A percentile compares a stretch with the other conserved stretches of the same genome.
These are phyloP conservation scores for Plectrocnemia conspersa DNA, from an alignment of 1,140 invertebrate species.

Conservation along the genomic window DNA sequence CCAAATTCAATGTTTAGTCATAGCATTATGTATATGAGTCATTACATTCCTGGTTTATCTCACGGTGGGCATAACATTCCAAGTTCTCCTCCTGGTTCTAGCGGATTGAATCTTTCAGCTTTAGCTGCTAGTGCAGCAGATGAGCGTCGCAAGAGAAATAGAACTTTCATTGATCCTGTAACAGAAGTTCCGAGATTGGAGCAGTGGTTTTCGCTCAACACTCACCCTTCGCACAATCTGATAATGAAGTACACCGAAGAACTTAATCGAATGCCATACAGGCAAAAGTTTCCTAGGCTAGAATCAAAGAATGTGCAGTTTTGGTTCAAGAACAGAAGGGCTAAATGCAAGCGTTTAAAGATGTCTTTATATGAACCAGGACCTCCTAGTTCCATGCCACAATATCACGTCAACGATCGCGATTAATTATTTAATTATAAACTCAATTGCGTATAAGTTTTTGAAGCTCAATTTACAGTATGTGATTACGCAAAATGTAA, in stretches of 20 bases:
- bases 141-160: constrained; percentile 86
- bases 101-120: constrained; percentile 55
- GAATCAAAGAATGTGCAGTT: constrained; percentile 98
- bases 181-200: constrained; percentile 95
- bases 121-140: constrained; percentile 62
- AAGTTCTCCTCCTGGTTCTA: constrained; percentile 46
- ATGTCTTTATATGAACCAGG: constrained; percentile 73
- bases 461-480: neutral
- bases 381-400: constrained; percentile 41
- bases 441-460: no score
- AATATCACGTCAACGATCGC: constrained; percentile 39
- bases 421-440: no score
- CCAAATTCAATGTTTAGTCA: constrained; percentile 81
- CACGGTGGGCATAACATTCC: constrained; percentile 43
- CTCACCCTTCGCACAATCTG: constrained; percentile 93
- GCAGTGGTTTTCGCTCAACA: constrained; percentile 96
- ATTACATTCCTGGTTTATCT: constrained; percentile 67
- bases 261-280: constrained; percentile 88
- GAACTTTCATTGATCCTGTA: constrained; percentile 98
- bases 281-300: constrained; percentile 92
- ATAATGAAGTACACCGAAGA: constrained; percentile 97
- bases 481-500: neutral
- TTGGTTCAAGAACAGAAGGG: constrained; percentile 93
- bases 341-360: constrained; percentile 91
- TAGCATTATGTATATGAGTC: constrained; percentile 87